These are phyloP conservation scores for Mythimna albipuncta DNA, from an alignment of 2,888 invertebrate genomes.

Conservation along the genomic window DNA sequence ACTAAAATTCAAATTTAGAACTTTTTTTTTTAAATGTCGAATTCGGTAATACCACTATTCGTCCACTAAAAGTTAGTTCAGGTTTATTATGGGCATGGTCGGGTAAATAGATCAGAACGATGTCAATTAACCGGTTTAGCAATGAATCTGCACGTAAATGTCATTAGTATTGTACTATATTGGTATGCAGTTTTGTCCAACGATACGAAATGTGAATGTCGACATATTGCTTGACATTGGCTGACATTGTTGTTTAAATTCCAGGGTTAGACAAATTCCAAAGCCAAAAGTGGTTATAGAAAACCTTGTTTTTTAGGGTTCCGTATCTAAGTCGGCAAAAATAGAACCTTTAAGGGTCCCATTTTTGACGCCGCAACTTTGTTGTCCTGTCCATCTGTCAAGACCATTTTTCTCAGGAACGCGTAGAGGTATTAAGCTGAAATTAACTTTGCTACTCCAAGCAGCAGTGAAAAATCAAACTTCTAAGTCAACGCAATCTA, in stretches of 20 bases:
- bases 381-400: no score
- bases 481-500: no score
- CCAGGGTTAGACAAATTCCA: neutral
- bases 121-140: slow-evolving; percentile 15
- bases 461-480: no score
- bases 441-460: no score
- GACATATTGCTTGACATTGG: neutral
- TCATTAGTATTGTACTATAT: neutral
- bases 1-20: neutral
- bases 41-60: neutral
- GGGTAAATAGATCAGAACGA: slow-evolving; percentile 7
- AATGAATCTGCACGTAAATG: slow-evolving; percentile 19
- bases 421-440: no score
- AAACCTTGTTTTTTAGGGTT: neutral
- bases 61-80: neutral
- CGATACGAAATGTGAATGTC: neutral
- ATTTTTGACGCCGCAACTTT: no score
- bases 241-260: neutral
- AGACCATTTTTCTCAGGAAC: no score
- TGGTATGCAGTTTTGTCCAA: neutral
- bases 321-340: neutral
- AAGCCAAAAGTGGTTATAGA: neutral
- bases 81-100: neutral
- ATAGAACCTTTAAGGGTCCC: no score
- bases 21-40: neutral